A percentile compares a stretch with the other conserved stretches of the same genome.
Evolutionary conservation across 2,888 invertebrate species (phyloP).

Genomic region (Gortyna flavago): DNA sequence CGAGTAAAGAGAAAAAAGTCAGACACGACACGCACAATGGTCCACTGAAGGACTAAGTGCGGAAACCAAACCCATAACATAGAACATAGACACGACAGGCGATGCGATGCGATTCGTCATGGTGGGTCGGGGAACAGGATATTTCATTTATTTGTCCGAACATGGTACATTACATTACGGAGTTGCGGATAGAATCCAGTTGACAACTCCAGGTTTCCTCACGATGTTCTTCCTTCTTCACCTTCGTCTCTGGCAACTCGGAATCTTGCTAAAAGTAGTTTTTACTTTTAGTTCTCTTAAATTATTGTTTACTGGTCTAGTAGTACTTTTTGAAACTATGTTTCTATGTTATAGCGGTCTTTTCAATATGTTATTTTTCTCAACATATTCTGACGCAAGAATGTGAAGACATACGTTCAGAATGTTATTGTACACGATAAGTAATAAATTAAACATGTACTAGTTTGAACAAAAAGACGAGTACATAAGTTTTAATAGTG

Average conservation of each 20-base stretch:
- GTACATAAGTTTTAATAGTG: constrained; percentile 22
- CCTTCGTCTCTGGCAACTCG: neutral
- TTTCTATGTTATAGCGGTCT: constrained; percentile 14
- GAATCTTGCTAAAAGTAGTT: neutral
- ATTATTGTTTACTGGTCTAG: neutral
- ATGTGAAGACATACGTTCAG: constrained; percentile 1
- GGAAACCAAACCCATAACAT: too few relatives aligned
- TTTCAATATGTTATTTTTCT: constrained; percentile 30
- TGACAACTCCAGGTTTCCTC: too few relatives aligned
- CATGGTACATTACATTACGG: too few relatives aligned
- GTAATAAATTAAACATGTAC: constrained; percentile 44
- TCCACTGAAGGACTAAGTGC: too few relatives aligned
- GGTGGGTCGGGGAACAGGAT: too few relatives aligned
- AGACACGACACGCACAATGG: too few relatives aligned
- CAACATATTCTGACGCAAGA: neutral
- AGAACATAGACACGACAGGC: too few relatives aligned
- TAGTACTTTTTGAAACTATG: neutral
- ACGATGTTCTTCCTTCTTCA: neutral
- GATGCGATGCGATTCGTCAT: too few relatives aligned
- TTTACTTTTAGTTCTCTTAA: neutral
- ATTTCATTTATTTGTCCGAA: too few relatives aligned
- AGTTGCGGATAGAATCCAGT: too few relatives aligned
- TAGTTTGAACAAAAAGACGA: constrained; percentile 39
- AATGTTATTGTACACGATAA: constrained; percentile 15
- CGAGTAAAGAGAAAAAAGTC: too few relatives aligned